Percentiles rank a stretch among this genome's conserved stretches.
Evolutionary conservation across 53 echinoderm and acorn worm genomes (phyloP).

Genomic region (Paracentrotus lividus): DNA sequence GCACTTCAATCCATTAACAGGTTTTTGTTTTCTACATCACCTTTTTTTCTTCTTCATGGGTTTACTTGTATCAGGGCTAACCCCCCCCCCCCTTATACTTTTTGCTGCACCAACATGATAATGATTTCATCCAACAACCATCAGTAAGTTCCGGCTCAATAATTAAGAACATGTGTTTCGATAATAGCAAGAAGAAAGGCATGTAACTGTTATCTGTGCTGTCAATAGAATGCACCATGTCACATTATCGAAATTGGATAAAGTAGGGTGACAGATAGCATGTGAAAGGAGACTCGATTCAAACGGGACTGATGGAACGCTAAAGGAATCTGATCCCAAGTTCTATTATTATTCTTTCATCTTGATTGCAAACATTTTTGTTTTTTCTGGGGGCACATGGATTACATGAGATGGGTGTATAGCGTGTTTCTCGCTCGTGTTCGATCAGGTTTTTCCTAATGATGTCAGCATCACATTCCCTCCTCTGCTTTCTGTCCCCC

Average conservation of each 20-base stretch:
- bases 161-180: too few relatives aligned
- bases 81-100: too few relatives aligned
- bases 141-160: neutral
- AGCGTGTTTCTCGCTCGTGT: neutral
- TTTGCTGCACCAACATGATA: neutral
- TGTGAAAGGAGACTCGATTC: neutral
- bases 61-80: too few relatives aligned
- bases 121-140: neutral
- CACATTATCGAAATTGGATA: constrained; percentile 10
- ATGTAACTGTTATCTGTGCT: too few relatives aligned
- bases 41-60: too few relatives aligned
- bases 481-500: too few relatives aligned
- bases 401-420: neutral
- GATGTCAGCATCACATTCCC: neutral
- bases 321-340: neutral
- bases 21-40: too few relatives aligned
- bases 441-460: neutral
- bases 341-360: constrained; percentile 6
- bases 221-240: neutral
- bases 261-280: neutral
- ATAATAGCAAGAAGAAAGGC: too few relatives aligned
- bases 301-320: neutral
- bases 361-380: constrained; percentile 16
- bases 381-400: neutral
- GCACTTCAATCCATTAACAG: too few relatives aligned